Evolutionary conservation across 2,113 vertebrate genomes (phyloP).

Genomic region (Grammomys surdaster): DNA sequence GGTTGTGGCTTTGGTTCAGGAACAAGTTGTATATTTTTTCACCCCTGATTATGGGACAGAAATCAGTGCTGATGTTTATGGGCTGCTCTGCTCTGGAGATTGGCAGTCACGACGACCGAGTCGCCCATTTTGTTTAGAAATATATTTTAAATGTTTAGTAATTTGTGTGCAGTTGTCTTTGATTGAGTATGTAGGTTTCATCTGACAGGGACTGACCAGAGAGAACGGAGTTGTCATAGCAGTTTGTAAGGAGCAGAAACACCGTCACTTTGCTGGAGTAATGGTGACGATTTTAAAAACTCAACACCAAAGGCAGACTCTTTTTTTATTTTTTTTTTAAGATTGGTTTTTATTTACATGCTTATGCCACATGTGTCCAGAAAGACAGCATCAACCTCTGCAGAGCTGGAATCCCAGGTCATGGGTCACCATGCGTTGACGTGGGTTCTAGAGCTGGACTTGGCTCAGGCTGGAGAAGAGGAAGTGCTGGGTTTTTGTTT

Average conservation of each 20-base stretch:
- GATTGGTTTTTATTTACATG: not conserved
- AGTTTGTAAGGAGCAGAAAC: not conserved
- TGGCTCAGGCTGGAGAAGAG: not conserved
- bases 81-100: constrained; percentile 76
- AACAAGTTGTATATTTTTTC: constrained; percentile 82
- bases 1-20: constrained; percentile 79
- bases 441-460: not conserved
- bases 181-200: constrained; percentile 64
- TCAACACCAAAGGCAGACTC: not conserved
- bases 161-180: constrained; percentile 81
- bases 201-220: not conserved
- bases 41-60: constrained; percentile 74
- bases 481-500: not conserved
- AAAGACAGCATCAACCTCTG: not conserved
- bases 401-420: not conserved
- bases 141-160: constrained; percentile 85
- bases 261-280: not conserved
- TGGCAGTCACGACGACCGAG: constrained; percentile 77
- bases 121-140: constrained; percentile 84
- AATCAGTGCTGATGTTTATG: constrained; percentile 74
- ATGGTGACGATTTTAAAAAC: not conserved
- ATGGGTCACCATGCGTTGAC: not conserved
- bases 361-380: not conserved
- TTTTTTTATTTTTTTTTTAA: not conserved
- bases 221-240: not conserved